Evolutionary conservation across 2,113 vertebrate genomes (phyloP), one percentile per base, ranked within the genome.

Genomic region (Hepsetus odoe): DNA sequence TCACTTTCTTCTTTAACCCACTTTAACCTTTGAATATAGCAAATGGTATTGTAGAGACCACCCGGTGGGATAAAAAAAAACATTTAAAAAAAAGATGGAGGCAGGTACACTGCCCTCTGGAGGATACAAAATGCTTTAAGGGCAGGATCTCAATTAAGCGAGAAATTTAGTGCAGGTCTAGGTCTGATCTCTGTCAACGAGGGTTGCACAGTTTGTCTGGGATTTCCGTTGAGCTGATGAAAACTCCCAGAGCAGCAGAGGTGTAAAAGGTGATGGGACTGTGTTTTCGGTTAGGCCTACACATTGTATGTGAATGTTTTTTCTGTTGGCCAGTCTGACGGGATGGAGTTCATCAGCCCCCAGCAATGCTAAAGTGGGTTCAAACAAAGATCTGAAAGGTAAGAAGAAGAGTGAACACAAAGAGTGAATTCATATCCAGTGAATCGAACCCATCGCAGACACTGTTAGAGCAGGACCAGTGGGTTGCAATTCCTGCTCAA

Each of bases 21-120:
- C 20, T 30, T 32, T 81, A 75, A 79, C 71, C 79, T 28, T 46
- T 81, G 84, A 80, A 46, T 28, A 35, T 2, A 22, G 61, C 69
- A 77, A n/a, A 71, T 71, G 56, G 32, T 6, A n/a, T 24, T 5
- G n/a, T 32, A 40, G n/a, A 22, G 62, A 35, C 33, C 18, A 53
- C 51, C 53, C 35, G 49, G 75, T 53, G 55, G 72, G 71, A 78
- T 81, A 75, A 85, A 72, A 20, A 49, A 38, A 38, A 38, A 38
- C 4, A 38, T 5, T 38, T 5, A 38, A 77, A 59, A 53, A 28
- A 9, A 62, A 33, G 24, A 61, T 72, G 53, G 30, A 76, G 65
- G 18, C 55, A 51, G 76, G 56, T 62, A 33, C 32, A 38, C 28
- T 8, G 40, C 13, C 8, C 55, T 69, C 66, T 26, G 30, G 67